These are phyloP conservation scores for Anhinga anhinga DNA, from an alignment of 2,113 vertebrate species.

Conservation along the genomic window DNA sequence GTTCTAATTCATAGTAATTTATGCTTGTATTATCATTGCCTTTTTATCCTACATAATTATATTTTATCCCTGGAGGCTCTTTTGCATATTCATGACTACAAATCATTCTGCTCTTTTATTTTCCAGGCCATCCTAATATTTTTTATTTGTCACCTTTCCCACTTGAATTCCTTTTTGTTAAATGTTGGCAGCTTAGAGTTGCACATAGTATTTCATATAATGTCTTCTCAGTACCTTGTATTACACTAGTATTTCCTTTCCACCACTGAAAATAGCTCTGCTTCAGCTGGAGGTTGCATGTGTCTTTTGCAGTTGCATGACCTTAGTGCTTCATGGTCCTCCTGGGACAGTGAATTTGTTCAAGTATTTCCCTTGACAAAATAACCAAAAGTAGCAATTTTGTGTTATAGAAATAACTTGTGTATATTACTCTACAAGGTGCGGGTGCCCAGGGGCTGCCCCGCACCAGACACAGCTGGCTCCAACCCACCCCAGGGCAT, in stretches of 20 bases:
- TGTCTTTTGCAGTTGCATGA: not conserved
- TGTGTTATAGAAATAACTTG: not conserved
- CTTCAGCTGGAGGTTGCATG: not conserved
- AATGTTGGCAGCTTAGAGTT: not conserved
- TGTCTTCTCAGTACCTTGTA: not conserved
- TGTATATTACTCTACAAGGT: accelerated
- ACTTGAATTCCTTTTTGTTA: not conserved
- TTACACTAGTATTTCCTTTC: not conserved
- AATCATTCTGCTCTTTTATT: not conserved
- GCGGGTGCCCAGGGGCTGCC: not conserved
- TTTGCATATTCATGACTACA: not conserved
- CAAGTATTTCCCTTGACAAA: not conserved
- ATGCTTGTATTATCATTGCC: not conserved
- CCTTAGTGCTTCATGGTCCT: not conserved
- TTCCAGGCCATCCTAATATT: not conserved
- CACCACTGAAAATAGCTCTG: not conserved
- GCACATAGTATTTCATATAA: not conserved
- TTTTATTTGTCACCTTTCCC: not conserved
- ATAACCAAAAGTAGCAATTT: not conserved
- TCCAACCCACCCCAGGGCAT: accelerated
- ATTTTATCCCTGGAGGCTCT: not conserved
- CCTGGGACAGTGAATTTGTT: not conserved
- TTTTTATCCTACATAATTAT: not conserved
- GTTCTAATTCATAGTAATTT: not conserved
- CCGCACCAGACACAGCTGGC: accelerated